A percentile compares a stretch with the other conserved stretches of the same genome.
phyloP scores from a whole-genome alignment of 2,797 vertebrate genomes.

The Caiman crocodilus region DNA sequence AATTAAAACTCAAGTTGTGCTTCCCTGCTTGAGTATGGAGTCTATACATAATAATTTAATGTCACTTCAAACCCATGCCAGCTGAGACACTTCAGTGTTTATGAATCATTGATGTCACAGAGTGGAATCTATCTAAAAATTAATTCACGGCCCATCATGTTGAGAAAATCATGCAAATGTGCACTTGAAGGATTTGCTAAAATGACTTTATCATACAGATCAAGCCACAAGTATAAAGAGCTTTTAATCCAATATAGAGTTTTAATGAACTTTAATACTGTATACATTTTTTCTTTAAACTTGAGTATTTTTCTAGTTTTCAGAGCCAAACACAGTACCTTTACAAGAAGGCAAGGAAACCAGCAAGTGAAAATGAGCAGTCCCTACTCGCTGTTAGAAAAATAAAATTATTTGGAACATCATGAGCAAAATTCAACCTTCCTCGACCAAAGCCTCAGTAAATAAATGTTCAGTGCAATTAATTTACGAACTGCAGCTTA shows the following conservation, averaged over 20 bases:
- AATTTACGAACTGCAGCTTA: background rate
- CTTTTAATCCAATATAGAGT: background rate
- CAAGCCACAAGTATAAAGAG: background rate
- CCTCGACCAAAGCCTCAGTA: background rate
- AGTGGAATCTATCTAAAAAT: background rate
- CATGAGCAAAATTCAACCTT: background rate
- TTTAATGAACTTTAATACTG: background rate
- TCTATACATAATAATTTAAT: background rate
- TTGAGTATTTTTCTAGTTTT: background rate
- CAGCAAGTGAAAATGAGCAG: background rate
- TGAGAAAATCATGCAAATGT: slow-evolving; percentile 1
- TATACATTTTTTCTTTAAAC: background rate
- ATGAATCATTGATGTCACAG: background rate
- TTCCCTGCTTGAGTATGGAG: slow-evolving; percentile 5
- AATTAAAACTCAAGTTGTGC: slow-evolving; percentile 17
- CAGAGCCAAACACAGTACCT: background rate
- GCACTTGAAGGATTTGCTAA: background rate
- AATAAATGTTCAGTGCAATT: background rate
- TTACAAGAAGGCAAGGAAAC: background rate
- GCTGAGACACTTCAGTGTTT: background rate
- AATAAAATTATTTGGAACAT: background rate
- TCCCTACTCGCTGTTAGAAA: background rate
- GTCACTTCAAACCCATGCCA: background rate
- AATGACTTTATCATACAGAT: background rate
- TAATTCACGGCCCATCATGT: background rate